A percentile compares a stretch with the other conserved stretches of the same genome.
Evolutionary conservation across 2,888 invertebrate genomes (phyloP).

Genomic region (Lagria hirta): DNA sequence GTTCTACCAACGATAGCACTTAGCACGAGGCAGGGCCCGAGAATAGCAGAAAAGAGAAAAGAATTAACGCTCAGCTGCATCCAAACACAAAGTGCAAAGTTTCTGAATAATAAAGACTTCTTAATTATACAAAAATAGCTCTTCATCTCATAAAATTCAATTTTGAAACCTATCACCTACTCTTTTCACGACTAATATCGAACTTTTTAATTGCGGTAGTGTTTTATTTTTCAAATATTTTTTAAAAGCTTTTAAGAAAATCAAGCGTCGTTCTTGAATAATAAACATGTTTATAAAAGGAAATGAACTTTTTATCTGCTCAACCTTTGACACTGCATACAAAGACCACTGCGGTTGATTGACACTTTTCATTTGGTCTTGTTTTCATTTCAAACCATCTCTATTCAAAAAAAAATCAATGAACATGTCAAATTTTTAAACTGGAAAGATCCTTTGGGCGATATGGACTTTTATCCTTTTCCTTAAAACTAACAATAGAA

Average conservation of each 20-base stretch:
- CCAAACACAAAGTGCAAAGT: slow-evolving; percentile 48
- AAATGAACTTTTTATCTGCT: slow-evolving; percentile 52
- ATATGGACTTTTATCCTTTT: too few species aligned
- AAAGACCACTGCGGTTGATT: slow-evolving; percentile 43
- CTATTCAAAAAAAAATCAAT: slow-evolving; percentile 41
- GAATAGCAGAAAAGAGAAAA: slow-evolving; percentile 32
- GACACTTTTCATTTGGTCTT: slow-evolving; percentile 47
- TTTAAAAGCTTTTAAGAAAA: slow-evolving; percentile 23
- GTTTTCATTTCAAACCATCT: slow-evolving; percentile 45
- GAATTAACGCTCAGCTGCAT: slow-evolving; percentile 38
- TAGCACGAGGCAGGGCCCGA: slow-evolving; percentile 30
- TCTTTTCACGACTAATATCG: slow-evolving; percentile 10
- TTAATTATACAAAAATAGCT: slow-evolving; percentile 35
- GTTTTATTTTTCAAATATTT: too few species aligned
- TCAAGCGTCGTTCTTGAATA: slow-evolving; percentile 34
- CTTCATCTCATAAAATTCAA: slow-evolving; percentile 34
- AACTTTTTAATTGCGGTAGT: too few species aligned
- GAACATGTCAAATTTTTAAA: slow-evolving; percentile 42
- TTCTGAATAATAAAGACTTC: slow-evolving; percentile 49
- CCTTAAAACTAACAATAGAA: too few species aligned
- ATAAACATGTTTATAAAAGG: slow-evolving; percentile 47
- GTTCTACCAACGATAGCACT: slow-evolving; percentile 25
- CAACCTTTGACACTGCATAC: slow-evolving; percentile 44
- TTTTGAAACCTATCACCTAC: slow-evolving; percentile 35
- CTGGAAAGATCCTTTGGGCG: slow-evolving; percentile 30